Conservation (phyloP, 2,888 invertebrate species). For the Asteroscopus sphinx region DNA sequence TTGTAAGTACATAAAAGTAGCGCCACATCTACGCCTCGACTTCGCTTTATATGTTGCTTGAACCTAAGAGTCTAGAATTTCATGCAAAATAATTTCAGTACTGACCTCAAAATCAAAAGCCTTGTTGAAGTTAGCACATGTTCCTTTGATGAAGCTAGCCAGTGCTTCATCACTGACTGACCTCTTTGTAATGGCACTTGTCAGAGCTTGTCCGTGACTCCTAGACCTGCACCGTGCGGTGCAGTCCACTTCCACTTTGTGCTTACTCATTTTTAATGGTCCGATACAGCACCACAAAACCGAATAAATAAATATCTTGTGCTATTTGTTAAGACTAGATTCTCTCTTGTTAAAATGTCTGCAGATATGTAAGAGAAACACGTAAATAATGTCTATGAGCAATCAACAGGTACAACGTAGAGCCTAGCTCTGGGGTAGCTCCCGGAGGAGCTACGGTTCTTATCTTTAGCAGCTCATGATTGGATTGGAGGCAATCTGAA, state of each 20-base stretch:
- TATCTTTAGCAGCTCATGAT: constrained; percentile 78
- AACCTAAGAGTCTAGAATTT: no score
- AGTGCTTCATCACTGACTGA: constrained; percentile 90
- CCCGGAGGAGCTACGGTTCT: constrained; percentile 73
- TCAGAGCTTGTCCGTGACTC: constrained; percentile 90
- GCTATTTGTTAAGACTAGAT: constrained; percentile 41
- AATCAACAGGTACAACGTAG: constrained; percentile 67
- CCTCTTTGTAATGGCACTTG: constrained; percentile 91
- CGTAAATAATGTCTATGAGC: constrained; percentile 42
- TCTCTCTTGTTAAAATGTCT: constrained; percentile 23
- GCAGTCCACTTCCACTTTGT: constrained; percentile 87
- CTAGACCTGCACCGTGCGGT: constrained; percentile 90
- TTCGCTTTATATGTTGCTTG: no score
- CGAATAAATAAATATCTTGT: constrained; percentile 19
- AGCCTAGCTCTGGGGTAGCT: constrained; percentile 69
- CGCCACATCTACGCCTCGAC: no score
- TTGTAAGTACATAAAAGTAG: no score
- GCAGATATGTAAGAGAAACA: constrained; percentile 56
- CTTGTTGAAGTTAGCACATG: constrained; percentile 90
- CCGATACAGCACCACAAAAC: not conserved
- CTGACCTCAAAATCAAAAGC: constrained; percentile 90
- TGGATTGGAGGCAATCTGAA: constrained; percentile 74
- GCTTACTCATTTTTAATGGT: constrained; percentile 78
- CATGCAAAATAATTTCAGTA: not conserved
- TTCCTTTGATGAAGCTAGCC: constrained; percentile 89